Base-by-base conservation (phyloP, 2,113 vertebrate species). In the Istiophorus platypterus region DNA sequence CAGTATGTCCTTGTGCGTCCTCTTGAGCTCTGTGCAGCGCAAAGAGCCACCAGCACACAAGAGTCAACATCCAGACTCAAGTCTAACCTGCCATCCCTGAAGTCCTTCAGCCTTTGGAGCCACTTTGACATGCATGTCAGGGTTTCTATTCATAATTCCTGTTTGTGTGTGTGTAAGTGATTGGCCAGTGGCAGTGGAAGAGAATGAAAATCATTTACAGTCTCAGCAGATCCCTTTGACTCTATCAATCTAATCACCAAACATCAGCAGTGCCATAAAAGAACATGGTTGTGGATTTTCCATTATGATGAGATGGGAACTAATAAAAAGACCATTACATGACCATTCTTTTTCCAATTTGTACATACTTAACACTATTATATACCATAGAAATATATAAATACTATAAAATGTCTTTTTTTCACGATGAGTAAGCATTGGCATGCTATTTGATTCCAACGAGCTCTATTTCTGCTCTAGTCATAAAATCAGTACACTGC, bases 351-450 rank as follows among this genome's bases (percentile, higher is more conserved):
- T 63, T 79, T 82, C 75, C 76, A 91, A 78, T 78, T 84, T 85
- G 84, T 93, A 91, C 88, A 93, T 89, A 93, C 83, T 81, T 85
- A 90, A 92, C 90, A 93, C 85, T 84, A 90, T 92, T 88, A 90
- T 89, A 90, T 89, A 89, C 90, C 87, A 89, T 95, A 94, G 93
- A 96, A 95, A 95, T 95, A 94, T 95, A 95, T 92, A 94, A 95
- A 95, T 93, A 95, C 92, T 94, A 89, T 89, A 93, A 92, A 91
- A 91, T 85, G 47, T 90, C 57, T 59, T 41, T 39, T 58, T 69
- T 87, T 66, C 68, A 88, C 63, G 61, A 89, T 64, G 56, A 92
- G 90, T 84, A 89, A 93, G 93, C 89, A 88, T 59, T 87, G 90
- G 89, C 92, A 92, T 94, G 92, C 93, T 88, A 86, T 88, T 87